Conservation (phyloP, 2,113 vertebrate genomes). For the Choloepus hoffmanni region DNA sequence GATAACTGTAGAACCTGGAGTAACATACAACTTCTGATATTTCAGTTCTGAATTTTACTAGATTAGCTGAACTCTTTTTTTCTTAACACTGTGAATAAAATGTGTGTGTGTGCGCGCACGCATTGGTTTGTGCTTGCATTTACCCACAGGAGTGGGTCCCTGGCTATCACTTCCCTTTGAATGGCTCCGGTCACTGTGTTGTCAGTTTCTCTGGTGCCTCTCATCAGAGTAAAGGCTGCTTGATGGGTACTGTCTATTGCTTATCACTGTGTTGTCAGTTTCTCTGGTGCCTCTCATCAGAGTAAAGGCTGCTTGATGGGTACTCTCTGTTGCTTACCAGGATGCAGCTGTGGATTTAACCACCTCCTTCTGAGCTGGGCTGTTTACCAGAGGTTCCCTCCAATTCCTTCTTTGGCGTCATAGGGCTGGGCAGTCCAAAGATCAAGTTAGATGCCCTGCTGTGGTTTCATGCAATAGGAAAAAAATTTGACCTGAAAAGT, state of each 20-base stretch:
- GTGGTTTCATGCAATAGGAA: background rate
- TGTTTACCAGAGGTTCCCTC: background rate
- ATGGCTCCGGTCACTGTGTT: conserved; percentile 67
- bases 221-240: conserved; percentile 74
- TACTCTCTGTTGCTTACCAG: conserved; percentile 72
- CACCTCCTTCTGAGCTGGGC: background rate
- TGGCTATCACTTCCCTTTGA: conserved; percentile 76
- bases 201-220: conserved; percentile 77
- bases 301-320: conserved; percentile 72
- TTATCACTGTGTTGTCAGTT: conserved; percentile 71
- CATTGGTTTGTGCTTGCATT: background rate
- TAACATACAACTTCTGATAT: background rate
- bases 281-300: conserved; percentile 77
- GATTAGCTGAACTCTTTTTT: background rate
- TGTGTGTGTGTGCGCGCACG: background rate
- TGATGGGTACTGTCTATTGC: conserved; percentile 70
- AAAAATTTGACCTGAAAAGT: conserved; percentile 31
- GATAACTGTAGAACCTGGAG: background rate
- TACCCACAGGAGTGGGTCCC: conserved; percentile 65
- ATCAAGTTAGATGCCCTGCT: background rate
- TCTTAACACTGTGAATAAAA: background rate
- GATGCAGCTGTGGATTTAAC: conserved; percentile 64
- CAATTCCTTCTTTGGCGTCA: background rate
- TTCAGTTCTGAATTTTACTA: background rate
- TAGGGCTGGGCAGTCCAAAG: conserved; percentile 12